Base-by-base conservation (phyloP, 1,140 invertebrate genomes). In the Pseudomyrmex flavicornis region DNA sequence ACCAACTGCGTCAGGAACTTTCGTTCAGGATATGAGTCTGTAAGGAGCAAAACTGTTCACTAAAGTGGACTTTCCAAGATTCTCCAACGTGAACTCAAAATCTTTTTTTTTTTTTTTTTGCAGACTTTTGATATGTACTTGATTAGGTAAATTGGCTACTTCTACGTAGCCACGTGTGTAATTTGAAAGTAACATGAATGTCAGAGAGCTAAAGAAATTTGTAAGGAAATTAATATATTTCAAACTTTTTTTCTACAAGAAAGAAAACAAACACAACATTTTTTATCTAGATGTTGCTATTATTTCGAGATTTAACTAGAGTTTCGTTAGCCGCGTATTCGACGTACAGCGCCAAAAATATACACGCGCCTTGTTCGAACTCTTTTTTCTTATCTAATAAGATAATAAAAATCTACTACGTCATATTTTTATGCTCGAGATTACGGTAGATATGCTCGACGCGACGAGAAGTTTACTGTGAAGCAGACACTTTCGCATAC, bases 11-110 rank as follows among this genome's bases (percentile, higher is more conserved):
- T 98, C 97, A 84, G 97, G 97, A 90, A 98, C 97, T 76, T 95
- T 93, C 98, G 95, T 94, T 98, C 98, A 22, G 97, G 97, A 94
- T 98, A 98, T 44, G 99, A 94, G 94, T 99, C 99, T 22, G 99
- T 99, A 10, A 99, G 95, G 93, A 99, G 99, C 17, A 99, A 99
- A 95, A 75, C 98, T 99, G 93, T 99, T 99, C 54, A 99, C 98
- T 79, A 99, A 95, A 8, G 99, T 99, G 0, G 98, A 99, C 95
- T 99, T 99, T 22, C 99, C 99, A 35, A 99, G 94, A 98, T 94
- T 99, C 98, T 48, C 99, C 99, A 35, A 94, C 0, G 98, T 99
- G 93, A 99, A 99, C 93, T 99, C 98, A 94, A 99, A 99, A 20
- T 99, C 99, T 93, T 98, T 98, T 93, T 99, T 99, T 13, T 35